Conservation (phyloP, 2,888 invertebrate genomes). For the Rosalia funebris region DNA sequence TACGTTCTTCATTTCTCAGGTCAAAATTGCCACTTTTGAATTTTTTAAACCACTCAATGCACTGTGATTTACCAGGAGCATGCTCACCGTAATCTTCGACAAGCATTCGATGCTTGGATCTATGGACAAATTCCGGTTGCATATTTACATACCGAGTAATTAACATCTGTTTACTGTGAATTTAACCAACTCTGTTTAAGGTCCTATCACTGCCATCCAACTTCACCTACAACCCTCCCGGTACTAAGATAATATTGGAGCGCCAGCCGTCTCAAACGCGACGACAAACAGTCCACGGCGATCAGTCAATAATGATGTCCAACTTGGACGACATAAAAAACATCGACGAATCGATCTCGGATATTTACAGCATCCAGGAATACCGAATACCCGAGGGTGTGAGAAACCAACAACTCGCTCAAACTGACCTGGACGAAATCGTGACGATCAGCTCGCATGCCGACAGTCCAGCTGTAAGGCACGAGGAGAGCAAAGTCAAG, state of each 20-base stretch:
- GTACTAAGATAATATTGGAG: constrained; percentile 56
- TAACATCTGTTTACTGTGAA: too few relatives aligned
- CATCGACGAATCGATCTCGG: constrained; percentile 66
- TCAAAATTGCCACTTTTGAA: too few relatives aligned
- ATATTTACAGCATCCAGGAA: constrained; percentile 60
- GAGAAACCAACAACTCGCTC: constrained; percentile 52
- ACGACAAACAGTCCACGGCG: constrained; percentile 67
- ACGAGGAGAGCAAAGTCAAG: constrained; percentile 51
- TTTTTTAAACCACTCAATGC: too few relatives aligned
- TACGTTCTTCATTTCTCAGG: too few relatives aligned
- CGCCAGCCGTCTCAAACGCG: constrained; percentile 52
- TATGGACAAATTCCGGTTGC: too few relatives aligned
- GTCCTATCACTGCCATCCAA: constrained; percentile 85
- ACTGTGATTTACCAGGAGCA: too few relatives aligned
- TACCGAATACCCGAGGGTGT: constrained; percentile 58
- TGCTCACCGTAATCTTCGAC: too few relatives aligned
- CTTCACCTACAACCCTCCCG: constrained; percentile 84
- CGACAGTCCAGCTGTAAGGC: constrained; percentile 45
- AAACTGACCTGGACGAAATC: constrained; percentile 56
- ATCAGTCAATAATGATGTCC: constrained; percentile 67
- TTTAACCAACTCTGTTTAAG: constrained; percentile 60
- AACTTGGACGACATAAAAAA: constrained; percentile 61
- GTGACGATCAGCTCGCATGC: constrained; percentile 41
- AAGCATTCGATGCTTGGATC: too few relatives aligned
- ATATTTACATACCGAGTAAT: too few relatives aligned